Evolutionary conservation across 2,113 vertebrate genomes (phyloP).

Genomic region (Xyrauchen texanus): DNA sequence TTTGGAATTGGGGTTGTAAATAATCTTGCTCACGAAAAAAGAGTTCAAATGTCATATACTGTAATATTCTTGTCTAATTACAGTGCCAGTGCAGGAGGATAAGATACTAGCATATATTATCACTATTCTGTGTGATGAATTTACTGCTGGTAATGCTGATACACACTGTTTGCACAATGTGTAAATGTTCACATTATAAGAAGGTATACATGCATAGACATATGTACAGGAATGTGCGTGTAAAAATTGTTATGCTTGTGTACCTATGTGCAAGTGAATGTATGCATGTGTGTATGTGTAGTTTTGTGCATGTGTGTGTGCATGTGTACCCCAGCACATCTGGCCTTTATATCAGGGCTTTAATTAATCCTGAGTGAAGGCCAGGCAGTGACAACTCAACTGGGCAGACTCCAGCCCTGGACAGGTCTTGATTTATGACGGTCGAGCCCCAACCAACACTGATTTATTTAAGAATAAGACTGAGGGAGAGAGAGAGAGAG

Average conservation of each 20-base stretch:
- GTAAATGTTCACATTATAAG: too few species aligned
- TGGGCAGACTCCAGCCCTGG: slow-evolving; percentile 97
- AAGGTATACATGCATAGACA: too few species aligned
- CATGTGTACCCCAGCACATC: slow-evolving; percentile 86
- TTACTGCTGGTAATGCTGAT: too few species aligned
- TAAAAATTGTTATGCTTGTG: not conserved
- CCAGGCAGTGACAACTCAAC: slow-evolving; percentile 97
- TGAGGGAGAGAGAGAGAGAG: not conserved
- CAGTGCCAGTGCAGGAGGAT: too few species aligned
- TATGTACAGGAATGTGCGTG: not conserved
- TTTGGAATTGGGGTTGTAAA: too few species aligned
- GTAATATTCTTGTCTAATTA: too few species aligned
- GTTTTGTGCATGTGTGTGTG: slow-evolving; percentile 50
- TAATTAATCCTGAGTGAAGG: slow-evolving; percentile 99
- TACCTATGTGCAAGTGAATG: slow-evolving; percentile 5
- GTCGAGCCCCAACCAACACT: slow-evolving; percentile 92
- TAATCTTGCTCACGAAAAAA: too few species aligned
- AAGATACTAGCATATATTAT: too few species aligned
- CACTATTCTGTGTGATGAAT: too few species aligned
- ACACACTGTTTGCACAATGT: too few species aligned
- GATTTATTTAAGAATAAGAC: slow-evolving; percentile 88
- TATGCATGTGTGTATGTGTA: slow-evolving; percentile 39
- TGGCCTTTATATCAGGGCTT: slow-evolving; percentile 99
- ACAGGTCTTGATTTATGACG: slow-evolving; percentile 98
- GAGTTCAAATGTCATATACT: too few species aligned